These are phyloP conservation scores for Pseudomyrmex pallidus DNA, from an alignment of 1,140 invertebrate genomes.

Conservation along the genomic window DNA sequence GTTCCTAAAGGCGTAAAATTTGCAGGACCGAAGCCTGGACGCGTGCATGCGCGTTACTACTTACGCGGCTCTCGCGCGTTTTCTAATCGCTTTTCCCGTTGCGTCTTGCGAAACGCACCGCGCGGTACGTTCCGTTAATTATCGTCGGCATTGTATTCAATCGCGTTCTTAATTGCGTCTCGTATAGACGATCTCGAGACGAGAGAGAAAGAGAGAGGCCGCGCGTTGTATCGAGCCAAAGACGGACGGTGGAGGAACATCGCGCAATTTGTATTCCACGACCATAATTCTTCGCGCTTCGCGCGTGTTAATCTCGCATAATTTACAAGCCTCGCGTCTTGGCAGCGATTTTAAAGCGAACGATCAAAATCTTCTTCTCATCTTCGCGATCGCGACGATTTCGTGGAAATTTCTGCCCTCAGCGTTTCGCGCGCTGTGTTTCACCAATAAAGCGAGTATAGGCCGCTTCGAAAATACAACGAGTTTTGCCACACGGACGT, in stretches of 20 bases:
- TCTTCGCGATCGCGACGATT: not conserved
- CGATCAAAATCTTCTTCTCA: conserved; percentile 22
- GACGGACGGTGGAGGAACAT: not conserved
- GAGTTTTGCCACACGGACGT: not conserved
- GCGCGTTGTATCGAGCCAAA: not conserved
- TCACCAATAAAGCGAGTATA: not conserved
- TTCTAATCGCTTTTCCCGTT: conserved; percentile 7
- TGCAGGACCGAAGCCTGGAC: not conserved
- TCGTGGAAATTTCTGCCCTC: not conserved
- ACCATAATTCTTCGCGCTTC: conserved; percentile 21
- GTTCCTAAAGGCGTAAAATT: conserved; percentile 8
- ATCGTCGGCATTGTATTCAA: conserved; percentile 40
- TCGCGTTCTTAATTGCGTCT: conserved; percentile 8
- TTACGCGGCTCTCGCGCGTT: conserved; percentile 8
- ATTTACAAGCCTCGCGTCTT: conserved; percentile 42
- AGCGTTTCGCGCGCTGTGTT: conserved; percentile 22
- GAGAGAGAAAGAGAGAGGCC: no score
- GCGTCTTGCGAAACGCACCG: conserved; percentile 8
- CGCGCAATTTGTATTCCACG: conserved; percentile 26
- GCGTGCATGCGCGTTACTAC: not conserved
- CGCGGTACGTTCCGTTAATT: conserved; percentile 27
- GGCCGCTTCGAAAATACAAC: conserved; percentile 22
- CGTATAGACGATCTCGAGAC: no score
- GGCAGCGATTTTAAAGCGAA: conserved; percentile 23
- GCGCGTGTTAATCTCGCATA: conserved; percentile 36